Evolutionary conservation across 1,140 invertebrate species (phyloP), one percentile per base, ranked within the genome.

Genomic region (Phocides pigmalion): DNA sequence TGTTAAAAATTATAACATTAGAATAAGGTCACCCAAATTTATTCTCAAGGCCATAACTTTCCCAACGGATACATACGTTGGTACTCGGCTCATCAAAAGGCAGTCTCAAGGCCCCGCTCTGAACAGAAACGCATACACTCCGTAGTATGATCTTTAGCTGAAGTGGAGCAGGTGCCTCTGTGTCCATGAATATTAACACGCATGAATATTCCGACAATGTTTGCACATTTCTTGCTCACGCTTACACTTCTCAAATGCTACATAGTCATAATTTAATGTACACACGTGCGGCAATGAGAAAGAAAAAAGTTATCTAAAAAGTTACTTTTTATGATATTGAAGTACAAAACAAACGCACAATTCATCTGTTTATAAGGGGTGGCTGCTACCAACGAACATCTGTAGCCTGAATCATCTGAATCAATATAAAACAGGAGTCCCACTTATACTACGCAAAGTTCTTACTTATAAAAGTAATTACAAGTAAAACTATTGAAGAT

Each of bases 171-270:
- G 78, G 75, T 86, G 76, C 64, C 74, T 49, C 50, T 53, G 73
- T 72, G 70, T 71, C 76, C 72, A 84, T 84, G 81, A 83, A 87
- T 84, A 84, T 84, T 83, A 87, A 84, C 72, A 77, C 72, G 69
- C 77, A 84, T 87, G 81, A 82, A 87, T 87, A 83, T 84, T 83
- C 81, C 65, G 63, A 75, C 72, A 75, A 70, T 79, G 82, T 83
- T 86, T 83, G 83, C 76, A 72, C 83, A 84, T 84, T 84, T 83
- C 80, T 81, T 77, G 79, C 71, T 64, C 69, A 37, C 50, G 62
- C 35, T 54, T 73, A 70, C 64, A 67, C 69, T 70, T 70, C 44
- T 50, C 44, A 42, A 61, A 47, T 49, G 56, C 28, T 35, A 49
- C 58, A 61, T n/a, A n/a, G n/a, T n/a, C 58, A 39, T 49, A 49